Base-by-base conservation (phyloP, 2,888 invertebrate species). In the Caradrina kadenii region DNA sequence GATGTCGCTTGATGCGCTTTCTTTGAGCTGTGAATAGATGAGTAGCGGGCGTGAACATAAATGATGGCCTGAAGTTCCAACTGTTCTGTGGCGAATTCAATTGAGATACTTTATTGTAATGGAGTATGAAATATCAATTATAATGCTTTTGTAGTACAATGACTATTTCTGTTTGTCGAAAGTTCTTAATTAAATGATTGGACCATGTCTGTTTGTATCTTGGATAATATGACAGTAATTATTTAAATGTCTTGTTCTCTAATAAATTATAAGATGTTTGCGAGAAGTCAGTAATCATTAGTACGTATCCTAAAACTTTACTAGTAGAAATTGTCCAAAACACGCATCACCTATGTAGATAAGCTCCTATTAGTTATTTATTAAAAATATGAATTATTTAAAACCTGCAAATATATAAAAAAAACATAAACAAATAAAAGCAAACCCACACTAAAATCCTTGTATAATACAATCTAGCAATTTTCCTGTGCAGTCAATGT, bases 1-100 rank as follows among this genome's bases (percentile, higher is more conserved):
- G 88, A 87, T 92, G 93, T 93, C 94, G 94, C 94, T 94, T 94
- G 92, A 95, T 94, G 95, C 95, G 96, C 95, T 96, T 95, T 94
- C 93, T 93, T 94, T 92, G 86, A 86, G 85, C 87, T 84, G 76
- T 72, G 80, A 81, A 81, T 79, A 80, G 77, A 83, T 67, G 66
- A 75, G 82, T 72, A 65, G 70, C 35, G 81, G 78, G 87, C 77
- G 85, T 76, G 84, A 79, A 80, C 80, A 80, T 85, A 81, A 78
- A 80, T 73, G 74, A 82, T 82, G 66, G 73, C 71, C 42, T 77
- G 64, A 74, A 73, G 60, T 73, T 75, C 56, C 59, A 63, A 63
- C 56, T 52, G 42, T 73, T 61, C 56, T 82, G 60, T 64, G 61
- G 59, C 64, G 66, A 67, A 61, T 82, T 61, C 63, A 64, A 59